These are phyloP conservation scores for Bombus sibiricus DNA, from an alignment of 1,140 invertebrate genomes.

Conservation along the genomic window DNA sequence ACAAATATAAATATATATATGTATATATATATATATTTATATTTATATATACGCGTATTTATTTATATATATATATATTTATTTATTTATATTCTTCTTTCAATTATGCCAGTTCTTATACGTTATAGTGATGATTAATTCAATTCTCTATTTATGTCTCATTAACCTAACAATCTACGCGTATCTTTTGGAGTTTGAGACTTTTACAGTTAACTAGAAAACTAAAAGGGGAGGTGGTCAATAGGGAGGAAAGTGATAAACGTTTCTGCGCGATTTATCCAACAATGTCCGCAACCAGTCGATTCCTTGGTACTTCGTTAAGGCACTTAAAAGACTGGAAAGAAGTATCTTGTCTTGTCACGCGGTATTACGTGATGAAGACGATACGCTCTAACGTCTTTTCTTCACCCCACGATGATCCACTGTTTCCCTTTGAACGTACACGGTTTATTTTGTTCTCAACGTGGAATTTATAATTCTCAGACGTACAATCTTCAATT, in stretches of 20 bases:
- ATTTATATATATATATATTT: slow-evolving; percentile 2
- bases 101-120: slow-evolving; percentile 54
- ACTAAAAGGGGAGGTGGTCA: slow-evolving; percentile 12
- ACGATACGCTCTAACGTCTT: slow-evolving; percentile 48
- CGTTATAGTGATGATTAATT: slow-evolving; percentile 55
- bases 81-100: slow-evolving; percentile 32
- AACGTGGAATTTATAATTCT: slow-evolving; percentile 8
- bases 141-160: slow-evolving; percentile 44
- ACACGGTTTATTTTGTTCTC: neutral
- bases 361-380: slow-evolving; percentile 13
- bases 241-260: slow-evolving; percentile 9
- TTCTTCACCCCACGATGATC: slow-evolving; percentile 32
- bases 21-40: neutral
- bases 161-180: slow-evolving; percentile 64
- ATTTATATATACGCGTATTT: too few species aligned
- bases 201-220: slow-evolving; percentile 42
- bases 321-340: slow-evolving; percentile 74
- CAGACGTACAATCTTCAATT: neutral
- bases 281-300: slow-evolving; percentile 55
- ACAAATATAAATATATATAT: slow-evolving; percentile 8
- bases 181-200: slow-evolving; percentile 57
- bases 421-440: neutral
- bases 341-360: slow-evolving; percentile 43
- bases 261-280: slow-evolving; percentile 29
- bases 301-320: slow-evolving; percentile 65